Evolutionary conservation across 2,113 vertebrate species (phyloP).

Genomic region (Vulpes vulpes): DNA sequence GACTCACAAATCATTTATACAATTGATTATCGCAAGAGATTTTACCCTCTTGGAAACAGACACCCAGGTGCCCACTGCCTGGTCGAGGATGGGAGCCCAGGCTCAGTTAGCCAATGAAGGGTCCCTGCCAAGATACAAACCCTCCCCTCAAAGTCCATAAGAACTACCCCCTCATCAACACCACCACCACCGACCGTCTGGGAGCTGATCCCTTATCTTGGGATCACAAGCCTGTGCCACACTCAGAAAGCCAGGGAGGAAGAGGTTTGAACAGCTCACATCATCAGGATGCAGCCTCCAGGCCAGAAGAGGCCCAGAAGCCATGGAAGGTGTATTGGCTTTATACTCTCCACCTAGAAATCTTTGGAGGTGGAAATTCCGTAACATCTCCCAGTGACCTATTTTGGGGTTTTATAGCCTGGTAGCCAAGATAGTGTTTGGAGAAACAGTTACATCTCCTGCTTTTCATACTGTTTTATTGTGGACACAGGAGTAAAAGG

Average conservation of each 20-base stretch:
- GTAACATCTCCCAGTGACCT: not conserved
- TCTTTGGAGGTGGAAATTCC: not conserved
- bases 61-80: not conserved
- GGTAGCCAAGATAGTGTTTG: not conserved
- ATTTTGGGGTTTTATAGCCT: not conserved
- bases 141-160: not conserved
- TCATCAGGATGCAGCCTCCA: not conserved
- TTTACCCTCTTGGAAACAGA: not conserved
- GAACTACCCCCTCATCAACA: not conserved
- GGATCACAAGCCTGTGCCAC: not conserved
- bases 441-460: not conserved
- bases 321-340: rapidly evolving
- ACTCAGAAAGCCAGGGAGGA: not conserved
- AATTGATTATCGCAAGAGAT: not conserved
- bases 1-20: constrained; percentile 1
- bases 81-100: not conserved
- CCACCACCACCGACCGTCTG: no score
- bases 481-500: not conserved
- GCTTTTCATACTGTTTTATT: not conserved
- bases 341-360: not conserved
- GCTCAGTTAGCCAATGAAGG: no score
- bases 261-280: not conserved
- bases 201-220: not conserved
- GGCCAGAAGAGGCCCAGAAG: not conserved
- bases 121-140: not conserved